Evolutionary conservation across 2,888 invertebrate species (phyloP).

Genomic region (Hydrotaea cyrtoneurina): DNA sequence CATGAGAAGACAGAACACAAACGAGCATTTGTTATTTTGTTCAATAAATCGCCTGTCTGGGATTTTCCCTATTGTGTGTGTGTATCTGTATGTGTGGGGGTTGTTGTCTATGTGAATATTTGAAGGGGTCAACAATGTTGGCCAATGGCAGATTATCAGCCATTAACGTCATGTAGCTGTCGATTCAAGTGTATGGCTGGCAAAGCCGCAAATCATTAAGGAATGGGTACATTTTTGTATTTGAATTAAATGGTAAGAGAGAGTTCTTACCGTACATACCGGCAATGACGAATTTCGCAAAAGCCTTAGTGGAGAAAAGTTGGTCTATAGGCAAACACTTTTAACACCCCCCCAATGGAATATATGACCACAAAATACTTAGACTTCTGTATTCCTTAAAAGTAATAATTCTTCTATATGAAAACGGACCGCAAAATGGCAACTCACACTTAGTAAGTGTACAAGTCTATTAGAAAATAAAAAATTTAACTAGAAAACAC

Average conservation of each 20-base stretch:
- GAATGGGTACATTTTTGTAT: not conserved
- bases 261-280: not conserved
- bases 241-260: not conserved
- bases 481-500: too few relatives aligned
- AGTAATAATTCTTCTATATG: too few relatives aligned
- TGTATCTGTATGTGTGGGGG: too few relatives aligned
- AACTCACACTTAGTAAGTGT: too few relatives aligned
- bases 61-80: not conserved
- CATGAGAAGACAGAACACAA: not conserved
- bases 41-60: slow-evolving; percentile 7
- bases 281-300: too few relatives aligned
- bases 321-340: too few relatives aligned
- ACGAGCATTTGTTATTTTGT: not conserved
- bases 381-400: too few relatives aligned
- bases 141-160: slow-evolving; percentile 11
- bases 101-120: not conserved
- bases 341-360: too few relatives aligned
- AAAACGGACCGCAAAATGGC: too few relatives aligned
- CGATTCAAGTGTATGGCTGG: not conserved
- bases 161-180: not conserved
- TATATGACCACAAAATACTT: too few relatives aligned
- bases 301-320: too few relatives aligned
- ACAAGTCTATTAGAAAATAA: too few relatives aligned
- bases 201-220: not conserved
- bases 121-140: not conserved